These are phyloP conservation scores for Bellardia pandia DNA, from an alignment of 2,888 invertebrate species.

Conservation along the genomic window DNA sequence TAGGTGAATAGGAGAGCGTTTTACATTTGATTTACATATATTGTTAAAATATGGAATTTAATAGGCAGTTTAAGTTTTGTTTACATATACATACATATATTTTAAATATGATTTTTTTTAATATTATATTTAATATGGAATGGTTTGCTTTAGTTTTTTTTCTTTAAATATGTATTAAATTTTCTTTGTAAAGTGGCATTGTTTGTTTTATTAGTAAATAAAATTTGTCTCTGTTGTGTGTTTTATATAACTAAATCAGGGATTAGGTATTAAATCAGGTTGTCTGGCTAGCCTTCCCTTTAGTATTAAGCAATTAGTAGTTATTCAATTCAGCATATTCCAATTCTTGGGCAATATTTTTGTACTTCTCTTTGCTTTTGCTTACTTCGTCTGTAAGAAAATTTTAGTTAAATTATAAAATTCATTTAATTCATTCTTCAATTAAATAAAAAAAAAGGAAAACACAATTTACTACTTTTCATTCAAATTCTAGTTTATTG, in stretches of 20 bases:
- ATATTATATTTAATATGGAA: constrained; percentile 58
- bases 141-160: constrained; percentile 31
- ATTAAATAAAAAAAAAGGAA: not conserved
- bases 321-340: constrained; percentile 96
- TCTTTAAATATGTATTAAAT: constrained; percentile 30
- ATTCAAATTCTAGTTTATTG: constrained; percentile 56
- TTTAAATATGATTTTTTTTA: constrained; percentile 28
- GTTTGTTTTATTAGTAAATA: constrained; percentile 52
- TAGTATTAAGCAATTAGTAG: constrained; percentile 84
- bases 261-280: constrained; percentile 53
- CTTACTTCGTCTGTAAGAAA: constrained; percentile 91
- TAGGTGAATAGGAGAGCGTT: not conserved
- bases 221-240: constrained; percentile 61
- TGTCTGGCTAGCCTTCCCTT: constrained; percentile 45
- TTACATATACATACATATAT: constrained; percentile 13
- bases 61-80: constrained; percentile 60
- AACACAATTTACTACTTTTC: constrained; percentile 61
- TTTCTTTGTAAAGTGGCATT: constrained; percentile 61
- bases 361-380: constrained; percentile 98
- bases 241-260: constrained; percentile 32
- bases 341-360: constrained; percentile 98
- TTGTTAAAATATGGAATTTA: constrained; percentile 28
- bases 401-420: not conserved
- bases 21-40: constrained; percentile 23
- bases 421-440: not conserved